A percentile compares a stretch with the other conserved stretches of the same genome.
These are phyloP conservation scores for Ectemnius cavifrons DNA, from an alignment of 2,888 invertebrate genomes.

Conservation along the genomic window DNA sequence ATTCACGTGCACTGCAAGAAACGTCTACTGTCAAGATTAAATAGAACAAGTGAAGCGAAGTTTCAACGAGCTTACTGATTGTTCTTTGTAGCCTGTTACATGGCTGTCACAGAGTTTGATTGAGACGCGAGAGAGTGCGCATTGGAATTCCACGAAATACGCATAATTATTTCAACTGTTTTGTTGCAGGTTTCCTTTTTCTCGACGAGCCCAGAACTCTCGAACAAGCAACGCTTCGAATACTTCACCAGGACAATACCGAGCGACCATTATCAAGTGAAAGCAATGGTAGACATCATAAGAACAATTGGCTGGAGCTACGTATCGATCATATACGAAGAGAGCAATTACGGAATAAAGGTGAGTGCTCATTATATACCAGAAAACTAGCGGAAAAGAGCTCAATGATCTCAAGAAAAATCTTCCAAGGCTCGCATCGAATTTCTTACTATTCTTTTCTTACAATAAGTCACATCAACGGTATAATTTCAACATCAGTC, in stretches of 20 bases:
- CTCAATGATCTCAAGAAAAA: neutral
- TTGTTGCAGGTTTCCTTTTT: conserved; percentile 93
- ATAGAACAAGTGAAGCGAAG: too few species aligned
- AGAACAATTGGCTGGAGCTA: conserved; percentile 93
- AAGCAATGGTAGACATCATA: conserved; percentile 97
- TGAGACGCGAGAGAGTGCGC: too few species aligned
- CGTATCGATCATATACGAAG: conserved; percentile 96
- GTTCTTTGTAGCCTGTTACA: too few species aligned
- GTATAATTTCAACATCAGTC: neutral
- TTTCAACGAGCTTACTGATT: too few species aligned
- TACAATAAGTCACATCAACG: neutral
- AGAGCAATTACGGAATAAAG: conserved; percentile 97
- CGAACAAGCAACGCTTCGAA: conserved; percentile 96
- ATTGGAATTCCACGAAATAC: too few species aligned
- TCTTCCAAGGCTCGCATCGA: neutral
- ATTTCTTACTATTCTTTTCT: neutral
- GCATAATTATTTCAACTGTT: too few species aligned
- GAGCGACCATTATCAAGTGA: conserved; percentile 95
- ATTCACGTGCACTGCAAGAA: too few species aligned
- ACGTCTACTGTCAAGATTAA: too few species aligned
- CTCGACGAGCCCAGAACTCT: conserved; percentile 95
- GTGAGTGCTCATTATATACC: conserved; percentile 77
- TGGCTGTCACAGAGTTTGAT: too few species aligned
- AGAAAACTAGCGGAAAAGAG: too few species aligned
- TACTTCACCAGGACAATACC: conserved; percentile 97